Evolutionary conservation across 2,113 vertebrate genomes (phyloP).

Genomic region (Lampris megalopsis): DNA sequence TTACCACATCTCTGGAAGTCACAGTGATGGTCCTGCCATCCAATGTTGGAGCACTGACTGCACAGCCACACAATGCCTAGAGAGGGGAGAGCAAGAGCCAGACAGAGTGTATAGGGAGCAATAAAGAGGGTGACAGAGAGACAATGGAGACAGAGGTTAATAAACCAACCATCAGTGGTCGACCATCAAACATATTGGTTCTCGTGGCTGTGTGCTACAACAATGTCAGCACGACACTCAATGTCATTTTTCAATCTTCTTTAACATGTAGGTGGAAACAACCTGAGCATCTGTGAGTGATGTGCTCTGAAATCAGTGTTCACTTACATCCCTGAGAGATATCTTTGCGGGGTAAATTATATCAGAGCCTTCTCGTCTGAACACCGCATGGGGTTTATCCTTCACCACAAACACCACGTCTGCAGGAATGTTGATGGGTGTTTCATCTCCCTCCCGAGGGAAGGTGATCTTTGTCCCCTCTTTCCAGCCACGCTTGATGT

Average conservation of each 20-base stretch:
- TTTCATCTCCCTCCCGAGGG: conserved; percentile 95
- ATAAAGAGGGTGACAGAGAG: not conserved
- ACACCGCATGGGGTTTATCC: conserved; percentile 91
- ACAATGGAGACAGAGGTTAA: not conserved
- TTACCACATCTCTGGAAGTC: conserved; percentile 89
- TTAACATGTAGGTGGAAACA: not conserved
- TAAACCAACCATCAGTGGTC: not conserved
- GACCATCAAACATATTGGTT: not conserved
- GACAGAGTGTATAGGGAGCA: not conserved
- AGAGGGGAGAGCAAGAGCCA: not conserved
- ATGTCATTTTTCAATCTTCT: not conserved
- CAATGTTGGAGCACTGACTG: conserved; percentile 88
- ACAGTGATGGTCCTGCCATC: conserved; percentile 89
- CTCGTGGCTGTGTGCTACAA: not conserved
- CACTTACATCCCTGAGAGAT: conserved; percentile 90
- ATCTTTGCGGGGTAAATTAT: conserved; percentile 91
- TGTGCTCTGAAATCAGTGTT: not conserved
- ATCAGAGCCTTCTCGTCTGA: conserved; percentile 92
- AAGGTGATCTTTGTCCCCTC: conserved; percentile 97
- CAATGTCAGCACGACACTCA: not conserved
- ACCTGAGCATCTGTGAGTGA: not conserved
- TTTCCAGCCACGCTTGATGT: conserved; percentile 96
- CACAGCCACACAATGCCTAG: conserved; percentile 93
- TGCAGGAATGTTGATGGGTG: conserved; percentile 90
- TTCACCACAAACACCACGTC: conserved; percentile 96